Base-by-base conservation (phyloP, 2,113 vertebrate genomes). In the Gavia stellata region DNA sequence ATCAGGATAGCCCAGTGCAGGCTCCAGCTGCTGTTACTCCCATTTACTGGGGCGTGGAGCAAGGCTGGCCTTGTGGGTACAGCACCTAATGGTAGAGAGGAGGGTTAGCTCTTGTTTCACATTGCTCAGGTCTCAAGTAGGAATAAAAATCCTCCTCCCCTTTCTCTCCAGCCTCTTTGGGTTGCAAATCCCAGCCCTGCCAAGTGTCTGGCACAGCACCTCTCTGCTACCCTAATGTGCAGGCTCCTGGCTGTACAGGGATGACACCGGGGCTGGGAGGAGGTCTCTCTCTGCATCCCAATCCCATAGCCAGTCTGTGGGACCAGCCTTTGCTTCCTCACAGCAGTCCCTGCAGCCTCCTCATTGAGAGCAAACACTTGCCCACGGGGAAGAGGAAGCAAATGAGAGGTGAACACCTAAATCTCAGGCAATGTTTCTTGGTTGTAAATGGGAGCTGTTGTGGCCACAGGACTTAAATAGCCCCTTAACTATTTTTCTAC, bases 1-100 rank as follows among this genome's bases (percentile, higher is more conserved):
- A 45, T 8, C 7, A 53, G 55, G 14, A n/a, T 3, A 55, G 25
- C 55, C 31, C 71, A 23, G 20, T 1, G 20, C 24, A 14, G 0
- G 2, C 58, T 6, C 9, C 75, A 65, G 58, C n/a, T 17, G 2
- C 31, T 0, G 1, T 6, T 56, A 42, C 14, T 47, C 23, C 55
- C 16, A 1, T 26, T 38, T 7, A 17, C 42, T 10, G 55, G 62
- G 12, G 6, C 1, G 23, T 15, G n/a, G 47, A 42, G 45, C 34
- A 45, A 53, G n/a, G 29, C 53, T 61, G 53, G 23, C 24, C 11
- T 50, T 8, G 21, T 17, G 38, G 42, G 21, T 45, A 14, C 12
- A 23, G 45, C 36, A 33, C 65, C 33, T 29, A 11, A 31, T 0
- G 12, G 42, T 10, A 34, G 45, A 67, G 31, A 40, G 38, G 18